phyloP scores from a whole-genome alignment of 2,888 invertebrate species.

The Noctua comes region DNA sequence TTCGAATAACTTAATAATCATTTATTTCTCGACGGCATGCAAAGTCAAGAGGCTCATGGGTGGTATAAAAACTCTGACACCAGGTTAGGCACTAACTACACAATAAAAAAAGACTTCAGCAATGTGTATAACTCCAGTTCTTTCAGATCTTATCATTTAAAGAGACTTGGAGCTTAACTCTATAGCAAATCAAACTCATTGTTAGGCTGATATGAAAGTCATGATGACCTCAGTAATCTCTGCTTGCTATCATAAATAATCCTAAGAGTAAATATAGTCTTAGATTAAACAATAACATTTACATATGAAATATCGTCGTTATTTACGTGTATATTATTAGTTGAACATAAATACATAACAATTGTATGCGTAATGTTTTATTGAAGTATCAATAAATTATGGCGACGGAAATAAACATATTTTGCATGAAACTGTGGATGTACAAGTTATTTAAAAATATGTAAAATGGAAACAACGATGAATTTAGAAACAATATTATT shows the following conservation, averaged over 20 bases:
- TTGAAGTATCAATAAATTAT: not conserved
- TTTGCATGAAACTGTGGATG: not conserved
- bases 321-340: not conserved
- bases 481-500: not conserved
- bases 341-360: not conserved
- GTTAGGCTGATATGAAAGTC: not conserved
- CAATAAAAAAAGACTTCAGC: not conserved
- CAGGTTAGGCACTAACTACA: too few relatives aligned
- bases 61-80: too few relatives aligned
- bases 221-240: not conserved
- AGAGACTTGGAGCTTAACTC: not conserved
- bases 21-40: too few relatives aligned
- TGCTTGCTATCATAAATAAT: not conserved
- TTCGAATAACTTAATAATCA: too few relatives aligned
- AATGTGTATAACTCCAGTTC: not conserved
- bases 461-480: not conserved
- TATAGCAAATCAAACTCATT: not conserved
- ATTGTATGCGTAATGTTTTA: constrained; percentile 1
- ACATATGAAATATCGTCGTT: not conserved
- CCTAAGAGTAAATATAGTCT: not conserved
- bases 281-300: constrained; percentile 10
- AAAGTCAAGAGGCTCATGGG: too few relatives aligned
- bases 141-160: not conserved
- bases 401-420: not conserved
- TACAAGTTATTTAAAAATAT: not conserved